Evolutionary conservation across 2,797 vertebrate species (phyloP).

Genomic region (Dipus sagitta): DNA sequence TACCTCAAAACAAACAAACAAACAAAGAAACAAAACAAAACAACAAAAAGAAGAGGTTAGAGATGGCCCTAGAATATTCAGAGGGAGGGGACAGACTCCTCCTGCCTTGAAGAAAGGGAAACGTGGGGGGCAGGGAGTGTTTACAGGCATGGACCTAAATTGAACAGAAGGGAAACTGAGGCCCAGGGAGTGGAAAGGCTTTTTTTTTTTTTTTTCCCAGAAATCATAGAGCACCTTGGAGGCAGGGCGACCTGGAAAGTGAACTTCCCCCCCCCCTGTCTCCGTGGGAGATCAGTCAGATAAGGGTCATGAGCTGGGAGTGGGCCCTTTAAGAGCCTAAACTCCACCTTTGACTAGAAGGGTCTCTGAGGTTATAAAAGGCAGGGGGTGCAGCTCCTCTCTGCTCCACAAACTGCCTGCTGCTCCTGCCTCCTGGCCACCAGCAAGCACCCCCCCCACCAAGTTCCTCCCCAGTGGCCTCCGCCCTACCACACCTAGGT

Average conservation of each 20-base stretch:
- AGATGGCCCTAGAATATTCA: background rate
- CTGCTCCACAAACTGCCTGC: background rate
- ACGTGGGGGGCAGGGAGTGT: background rate
- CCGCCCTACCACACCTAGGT: rapidly evolving
- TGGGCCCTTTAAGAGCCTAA: constrained; percentile 82
- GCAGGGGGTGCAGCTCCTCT: constrained; percentile 52
- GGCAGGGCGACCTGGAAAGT: background rate
- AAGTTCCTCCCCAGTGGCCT: background rate
- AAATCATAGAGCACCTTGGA: background rate
- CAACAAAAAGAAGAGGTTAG: too few species aligned
- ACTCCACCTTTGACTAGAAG: constrained; percentile 82
- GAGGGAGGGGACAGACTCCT: background rate
- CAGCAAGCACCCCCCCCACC: background rate
- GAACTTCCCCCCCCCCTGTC: background rate
- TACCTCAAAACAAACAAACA: too few species aligned
- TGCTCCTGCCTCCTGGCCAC: background rate
- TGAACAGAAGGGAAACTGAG: constrained; percentile 44
- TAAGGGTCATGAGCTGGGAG: background rate
- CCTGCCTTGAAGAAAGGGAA: background rate
- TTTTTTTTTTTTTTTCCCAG: background rate
- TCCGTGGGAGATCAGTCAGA: background rate
- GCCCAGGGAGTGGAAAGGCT: background rate
- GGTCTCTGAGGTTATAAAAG: constrained; percentile 73
- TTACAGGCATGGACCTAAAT: background rate
- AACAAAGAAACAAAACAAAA: too few species aligned